Percentiles rank a stretch among this genome's conserved stretches.
phyloP scores from a whole-genome alignment of 2,797 vertebrate species.

The Distichodus sexfasciatus region DNA sequence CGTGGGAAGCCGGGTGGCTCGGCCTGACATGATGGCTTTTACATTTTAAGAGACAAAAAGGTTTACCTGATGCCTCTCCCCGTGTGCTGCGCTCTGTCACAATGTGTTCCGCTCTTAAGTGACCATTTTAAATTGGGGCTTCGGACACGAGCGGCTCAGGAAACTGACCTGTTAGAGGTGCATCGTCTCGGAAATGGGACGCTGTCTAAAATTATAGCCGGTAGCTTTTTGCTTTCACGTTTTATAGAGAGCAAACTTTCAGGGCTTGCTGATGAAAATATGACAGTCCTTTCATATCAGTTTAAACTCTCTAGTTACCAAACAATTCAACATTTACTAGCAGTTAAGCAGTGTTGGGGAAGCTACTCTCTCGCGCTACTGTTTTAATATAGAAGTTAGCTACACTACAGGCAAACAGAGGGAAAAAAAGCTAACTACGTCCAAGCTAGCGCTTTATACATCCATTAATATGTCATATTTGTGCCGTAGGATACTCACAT shows the following conservation, averaged over 20 bases:
- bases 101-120: slow-evolving; percentile 63
- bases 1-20: slow-evolving; percentile 58
- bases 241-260: not conserved
- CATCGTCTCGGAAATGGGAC: slow-evolving; percentile 27
- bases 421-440: no score
- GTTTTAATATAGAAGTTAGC: no score
- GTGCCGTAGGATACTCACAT: no score
- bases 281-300: slow-evolving; percentile 29
- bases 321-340: no score
- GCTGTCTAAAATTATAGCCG: slow-evolving; percentile 12
- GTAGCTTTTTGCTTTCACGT: no score
- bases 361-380: no score
- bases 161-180: slow-evolving; percentile 46
- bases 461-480: no score
- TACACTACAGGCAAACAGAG: no score
- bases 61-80: slow-evolving; percentile 62
- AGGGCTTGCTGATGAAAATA: slow-evolving; percentile 21
- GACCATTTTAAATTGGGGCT: slow-evolving; percentile 66
- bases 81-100: slow-evolving; percentile 44
- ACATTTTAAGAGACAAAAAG: slow-evolving; percentile 69
- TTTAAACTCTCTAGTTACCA: no score
- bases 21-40: slow-evolving; percentile 68
- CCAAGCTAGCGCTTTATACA: no score
- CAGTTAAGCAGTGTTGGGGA: no score
- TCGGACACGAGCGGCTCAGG: slow-evolving; percentile 51